Evolutionary conservation across 2,888 invertebrate genomes (phyloP).

Genomic region (Quadroppia sp.): DNA sequence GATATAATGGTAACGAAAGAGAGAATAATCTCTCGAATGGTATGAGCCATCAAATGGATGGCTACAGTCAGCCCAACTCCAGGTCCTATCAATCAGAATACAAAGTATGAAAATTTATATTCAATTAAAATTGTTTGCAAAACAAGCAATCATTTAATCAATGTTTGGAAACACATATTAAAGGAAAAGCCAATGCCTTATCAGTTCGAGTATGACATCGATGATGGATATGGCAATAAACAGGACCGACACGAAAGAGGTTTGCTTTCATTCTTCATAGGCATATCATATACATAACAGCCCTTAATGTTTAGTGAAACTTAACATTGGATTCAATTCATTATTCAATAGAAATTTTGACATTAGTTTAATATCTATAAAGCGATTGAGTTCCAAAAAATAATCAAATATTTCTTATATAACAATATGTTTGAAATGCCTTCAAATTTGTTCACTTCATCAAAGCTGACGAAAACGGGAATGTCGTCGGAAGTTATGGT

Average conservation of each 20-base stretch:
- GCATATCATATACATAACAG: background rate
- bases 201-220: constrained; percentile 30
- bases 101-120: background rate
- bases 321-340: background rate
- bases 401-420: no score
- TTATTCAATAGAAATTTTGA: background rate
- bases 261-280: background rate
- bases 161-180: background rate
- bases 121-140: background rate
- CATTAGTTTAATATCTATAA: no score
- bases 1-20: background rate
- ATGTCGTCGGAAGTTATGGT: constrained; percentile 37
- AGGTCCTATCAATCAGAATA: background rate
- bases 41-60: background rate
- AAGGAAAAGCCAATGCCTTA: constrained; percentile 40
- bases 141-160: background rate
- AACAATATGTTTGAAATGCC: no score
- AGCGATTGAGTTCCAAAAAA: no score
- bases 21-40: background rate
- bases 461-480: constrained; percentile 18
- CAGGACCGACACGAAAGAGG: constrained; percentile 38
- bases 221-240: constrained; percentile 37
- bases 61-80: background rate
- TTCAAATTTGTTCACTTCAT: no score
- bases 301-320: background rate